Percentiles rank a stretch among this genome's conserved stretches.
Conservation (phyloP, 2,888 invertebrate species). For the Eupithecia insigniata region DNA sequence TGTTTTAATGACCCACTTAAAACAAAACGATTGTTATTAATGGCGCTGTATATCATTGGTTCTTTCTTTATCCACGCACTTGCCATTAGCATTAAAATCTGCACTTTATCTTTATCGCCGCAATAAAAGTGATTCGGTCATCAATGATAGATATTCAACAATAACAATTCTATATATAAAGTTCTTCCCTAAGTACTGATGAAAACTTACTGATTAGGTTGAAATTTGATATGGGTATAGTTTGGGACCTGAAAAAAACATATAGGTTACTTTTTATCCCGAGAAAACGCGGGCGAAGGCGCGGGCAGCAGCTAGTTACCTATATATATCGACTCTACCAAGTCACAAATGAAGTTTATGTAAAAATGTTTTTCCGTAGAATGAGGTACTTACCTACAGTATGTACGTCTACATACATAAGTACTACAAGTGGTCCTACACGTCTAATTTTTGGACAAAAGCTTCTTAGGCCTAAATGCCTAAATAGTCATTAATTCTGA, state of each 20-base stretch:
- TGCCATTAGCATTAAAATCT: conserved; percentile 59
- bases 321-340: not conserved
- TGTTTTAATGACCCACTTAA: conserved; percentile 23
- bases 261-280: not conserved
- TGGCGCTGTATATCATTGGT: conserved; percentile 45
- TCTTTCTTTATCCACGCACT: conserved; percentile 49
- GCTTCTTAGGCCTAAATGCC: not conserved
- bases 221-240: not conserved
- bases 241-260: not conserved
- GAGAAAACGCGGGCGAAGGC: not conserved
- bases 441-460: not conserved
- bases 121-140: conserved; percentile 53
- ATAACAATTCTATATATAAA: not conserved
- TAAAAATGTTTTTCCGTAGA: not conserved
- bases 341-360: not conserved
- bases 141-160: conserved; percentile 59
- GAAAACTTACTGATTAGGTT: not conserved
- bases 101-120: conserved; percentile 55
- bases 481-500: not conserved
- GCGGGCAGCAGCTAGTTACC: not conserved
- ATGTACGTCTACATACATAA: not conserved
- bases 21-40: conserved; percentile 39
- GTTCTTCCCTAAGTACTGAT: too few species aligned
- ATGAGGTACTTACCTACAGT: not conserved
- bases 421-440: not conserved